phyloP scores from a whole-genome alignment of 2,888 invertebrate genomes.

The Sturmia bella region DNA sequence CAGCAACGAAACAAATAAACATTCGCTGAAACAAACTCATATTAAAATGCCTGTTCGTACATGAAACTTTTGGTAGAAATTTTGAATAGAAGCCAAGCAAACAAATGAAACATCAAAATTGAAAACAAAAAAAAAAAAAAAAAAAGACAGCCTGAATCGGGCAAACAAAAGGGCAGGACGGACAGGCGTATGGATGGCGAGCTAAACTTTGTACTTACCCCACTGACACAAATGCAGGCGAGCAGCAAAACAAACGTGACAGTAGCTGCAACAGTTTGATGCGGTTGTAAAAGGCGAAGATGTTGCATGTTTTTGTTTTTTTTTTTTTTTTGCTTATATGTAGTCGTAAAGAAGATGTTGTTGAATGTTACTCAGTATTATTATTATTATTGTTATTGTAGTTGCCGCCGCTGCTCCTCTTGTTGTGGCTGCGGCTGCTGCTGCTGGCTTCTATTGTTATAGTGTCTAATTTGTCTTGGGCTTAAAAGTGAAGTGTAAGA shows the following conservation, averaged over 20 bases:
- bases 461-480: conserved; percentile 62
- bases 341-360: conserved; percentile 46
- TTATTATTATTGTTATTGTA: conserved; percentile 42
- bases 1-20: conserved; percentile 3
- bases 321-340: conserved; percentile 16
- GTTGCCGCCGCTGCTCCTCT: conserved; percentile 39
- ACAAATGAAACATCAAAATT: conserved; percentile 15
- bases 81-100: conserved; percentile 19
- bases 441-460: conserved; percentile 64
- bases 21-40: conserved; percentile 2
- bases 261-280: conserved; percentile 71
- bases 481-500: conserved; percentile 59
- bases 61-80: conserved; percentile 55
- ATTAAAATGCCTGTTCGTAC: conserved; percentile 24
- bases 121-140: conserved; percentile 12
- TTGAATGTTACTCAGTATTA: conserved; percentile 45
- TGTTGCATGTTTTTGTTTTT: conserved; percentile 60
- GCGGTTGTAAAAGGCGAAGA: conserved; percentile 71
- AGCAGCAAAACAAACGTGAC: conserved; percentile 78
- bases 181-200: conserved; percentile 17
- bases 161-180: conserved; percentile 4
- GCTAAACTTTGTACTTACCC: conserved; percentile 78
- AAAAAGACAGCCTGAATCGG: conserved; percentile 8
- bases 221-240: conserved; percentile 81
- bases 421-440: conserved; percentile 46